These are phyloP conservation scores for Zaprionus bogoriensis DNA, from an alignment of 2,888 invertebrate species.

Conservation along the genomic window DNA sequence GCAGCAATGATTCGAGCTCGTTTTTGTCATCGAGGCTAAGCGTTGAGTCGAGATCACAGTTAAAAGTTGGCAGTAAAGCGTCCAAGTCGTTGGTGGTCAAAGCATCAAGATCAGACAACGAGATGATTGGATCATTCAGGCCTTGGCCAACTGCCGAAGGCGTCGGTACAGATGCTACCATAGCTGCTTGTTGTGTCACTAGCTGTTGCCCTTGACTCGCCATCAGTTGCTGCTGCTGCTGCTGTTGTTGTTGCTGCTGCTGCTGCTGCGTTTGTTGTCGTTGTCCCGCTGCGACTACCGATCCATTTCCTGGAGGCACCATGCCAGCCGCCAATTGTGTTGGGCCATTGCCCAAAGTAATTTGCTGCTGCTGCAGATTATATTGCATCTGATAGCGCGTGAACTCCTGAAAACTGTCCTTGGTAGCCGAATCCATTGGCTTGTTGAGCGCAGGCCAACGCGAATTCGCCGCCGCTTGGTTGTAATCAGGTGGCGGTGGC, in stretches of 20 bases:
- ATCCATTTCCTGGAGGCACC: constrained; percentile 8
- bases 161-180: constrained; percentile 19
- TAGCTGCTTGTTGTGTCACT: constrained; percentile 22
- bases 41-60: constrained; percentile 84
- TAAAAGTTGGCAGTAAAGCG: constrained; percentile 86
- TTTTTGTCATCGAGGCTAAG: constrained; percentile 82
- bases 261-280: constrained; percentile 33
- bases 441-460: constrained; percentile 83
- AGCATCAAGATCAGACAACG: constrained; percentile 80
- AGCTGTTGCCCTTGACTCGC: constrained; percentile 27
- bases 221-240: constrained; percentile 18
- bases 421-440: constrained; percentile 86
- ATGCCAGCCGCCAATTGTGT: constrained; percentile 54
- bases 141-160: constrained; percentile 29
- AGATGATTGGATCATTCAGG: constrained; percentile 74
- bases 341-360: constrained; percentile 77
- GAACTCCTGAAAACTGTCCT: constrained; percentile 87
- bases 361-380: constrained; percentile 84
- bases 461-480: constrained; percentile 80
- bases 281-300: constrained; percentile 4
- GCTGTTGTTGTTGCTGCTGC: constrained; percentile 22
- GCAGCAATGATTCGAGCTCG: constrained; percentile 81
- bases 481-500: constrained; percentile 77
- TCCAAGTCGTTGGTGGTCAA: constrained; percentile 85
- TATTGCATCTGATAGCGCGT: constrained; percentile 87